Percentiles rank a stretch among this genome's conserved stretches.
phyloP scores from a whole-genome alignment of 2,888 invertebrate species.

The Belgica antarctica region DNA sequence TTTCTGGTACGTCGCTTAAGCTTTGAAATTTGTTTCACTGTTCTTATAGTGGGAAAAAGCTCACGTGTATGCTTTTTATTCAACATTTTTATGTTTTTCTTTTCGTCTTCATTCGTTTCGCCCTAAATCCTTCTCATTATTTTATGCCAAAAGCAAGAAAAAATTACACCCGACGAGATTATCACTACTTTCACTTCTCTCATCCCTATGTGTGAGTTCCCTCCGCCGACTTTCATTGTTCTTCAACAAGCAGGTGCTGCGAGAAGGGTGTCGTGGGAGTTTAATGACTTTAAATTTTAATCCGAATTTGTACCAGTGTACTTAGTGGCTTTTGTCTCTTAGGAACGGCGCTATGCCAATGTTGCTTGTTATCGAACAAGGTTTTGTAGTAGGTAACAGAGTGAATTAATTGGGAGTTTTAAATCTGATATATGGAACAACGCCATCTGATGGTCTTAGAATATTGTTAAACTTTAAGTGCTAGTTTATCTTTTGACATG shows the following conservation, averaged over 20 bases:
- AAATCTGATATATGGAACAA: too few species aligned
- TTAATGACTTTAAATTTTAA: too few species aligned
- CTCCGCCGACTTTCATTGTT: constrained; percentile 12
- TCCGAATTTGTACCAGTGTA: too few species aligned
- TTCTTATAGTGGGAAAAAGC: constrained; percentile 38
- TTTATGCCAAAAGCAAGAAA: constrained; percentile 18
- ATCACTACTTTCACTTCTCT: constrained; percentile 22
- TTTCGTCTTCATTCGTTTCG: background rate
- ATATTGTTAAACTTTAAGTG: too few species aligned
- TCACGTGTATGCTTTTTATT: constrained; percentile 37
- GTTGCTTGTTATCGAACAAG: too few species aligned
- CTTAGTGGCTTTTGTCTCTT: too few species aligned
- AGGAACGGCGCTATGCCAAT: too few species aligned
- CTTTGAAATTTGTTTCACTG: constrained; percentile 21
- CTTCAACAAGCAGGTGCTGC: background rate
- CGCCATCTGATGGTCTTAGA: too few species aligned
- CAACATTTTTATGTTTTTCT: background rate
- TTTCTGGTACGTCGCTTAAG: background rate
- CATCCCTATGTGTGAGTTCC: too few species aligned
- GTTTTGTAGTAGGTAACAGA: too few species aligned
- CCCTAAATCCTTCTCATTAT: constrained; percentile 19
- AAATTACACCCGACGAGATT: constrained; percentile 37
- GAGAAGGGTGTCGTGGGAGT: background rate
- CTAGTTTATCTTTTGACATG: too few species aligned
- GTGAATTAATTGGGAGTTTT: too few species aligned